Conservation (phyloP, 2,113 vertebrate species). For the Sapajus apella region DNA sequence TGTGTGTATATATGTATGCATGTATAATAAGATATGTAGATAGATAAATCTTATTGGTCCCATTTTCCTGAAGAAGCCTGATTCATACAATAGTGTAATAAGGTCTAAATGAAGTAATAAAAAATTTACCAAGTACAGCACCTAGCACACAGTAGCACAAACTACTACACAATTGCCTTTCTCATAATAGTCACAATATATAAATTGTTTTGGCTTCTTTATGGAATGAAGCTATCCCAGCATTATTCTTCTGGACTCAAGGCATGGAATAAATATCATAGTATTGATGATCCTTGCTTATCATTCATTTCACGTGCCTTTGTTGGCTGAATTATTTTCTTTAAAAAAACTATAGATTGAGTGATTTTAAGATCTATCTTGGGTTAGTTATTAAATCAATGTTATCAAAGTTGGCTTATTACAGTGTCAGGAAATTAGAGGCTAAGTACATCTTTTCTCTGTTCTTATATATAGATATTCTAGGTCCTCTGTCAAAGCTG, state of each 20-base stretch:
- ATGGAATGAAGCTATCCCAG: not conserved
- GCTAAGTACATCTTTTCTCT: not conserved
- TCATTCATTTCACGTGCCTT: constrained; percentile 28
- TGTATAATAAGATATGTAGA: not conserved
- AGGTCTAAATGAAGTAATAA: not conserved
- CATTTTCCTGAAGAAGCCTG: not conserved
- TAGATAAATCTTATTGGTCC: not conserved
- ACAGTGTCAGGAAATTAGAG: constrained; percentile 1
- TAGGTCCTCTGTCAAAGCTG: constrained; percentile 3
- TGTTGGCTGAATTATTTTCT: constrained; percentile 28
- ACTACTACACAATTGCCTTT: not conserved
- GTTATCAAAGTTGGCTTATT: constrained; percentile 30
- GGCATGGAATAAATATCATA: constrained; percentile 15
- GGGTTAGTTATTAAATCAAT: constrained; percentile 56
- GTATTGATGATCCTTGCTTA: constrained; percentile 36
- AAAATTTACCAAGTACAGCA: not conserved
- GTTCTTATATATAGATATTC: constrained; percentile 21
- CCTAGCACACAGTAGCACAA: not conserved
- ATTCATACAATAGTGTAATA: not conserved
- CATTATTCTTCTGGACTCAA: not conserved
- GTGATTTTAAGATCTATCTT: constrained; percentile 50
- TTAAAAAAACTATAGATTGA: not conserved
- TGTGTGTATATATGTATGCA: not conserved
- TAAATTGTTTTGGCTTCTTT: not conserved
- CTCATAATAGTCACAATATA: constrained; percentile 7